Evolutionary conservation across 2,888 invertebrate species (phyloP), one percentile per base, ranked within the genome.

Genomic region (Calameuta filiformis): DNA sequence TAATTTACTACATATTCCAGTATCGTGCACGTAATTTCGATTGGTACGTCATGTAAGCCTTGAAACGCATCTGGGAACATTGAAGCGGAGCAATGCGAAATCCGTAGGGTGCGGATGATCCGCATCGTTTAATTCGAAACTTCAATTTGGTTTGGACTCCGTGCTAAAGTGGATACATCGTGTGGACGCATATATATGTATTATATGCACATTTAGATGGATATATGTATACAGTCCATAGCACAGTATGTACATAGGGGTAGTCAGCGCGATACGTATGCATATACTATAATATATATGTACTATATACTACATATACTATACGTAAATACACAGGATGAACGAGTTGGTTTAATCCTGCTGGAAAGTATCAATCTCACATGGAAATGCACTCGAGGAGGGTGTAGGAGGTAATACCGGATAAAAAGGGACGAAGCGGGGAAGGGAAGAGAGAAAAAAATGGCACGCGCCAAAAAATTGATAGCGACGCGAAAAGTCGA

Each of bases 61-160:
- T 81, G 80, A 81, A 84, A 78, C 79, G 82, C 80, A 80, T 80
- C 76, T 79, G 80, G 56, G 56, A 77, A 77, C 71, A 74, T 69
- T 35, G 73, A 68, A 73, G 77, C 56, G 73, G 15, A 11, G 40
- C n/a, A 73, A 15, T n/a, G 40, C 68, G 68, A 30, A 31, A 69
- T 69, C 33, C 69, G 69, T 12, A 69, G 12, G 12, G 33, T 30
- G 23, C 69, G 56, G 83, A 87, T 85, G 83, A 83, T 83, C 81
- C 86, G 82, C 81, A 84, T 56, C 31, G 86, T 88, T 89, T 89
- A 88, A 89, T 89, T 89, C 85, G 86, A 86, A 88, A 89, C 87
- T 88, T 87, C 87, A 87, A 89, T 89, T 89, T 85, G 84, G 84
- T 83, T 83, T 81, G 82, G 79, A 85, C 80, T 75, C 79, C 80